Conservation (phyloP, 2,113 vertebrate species). For the Falcunculus frontatus region DNA sequence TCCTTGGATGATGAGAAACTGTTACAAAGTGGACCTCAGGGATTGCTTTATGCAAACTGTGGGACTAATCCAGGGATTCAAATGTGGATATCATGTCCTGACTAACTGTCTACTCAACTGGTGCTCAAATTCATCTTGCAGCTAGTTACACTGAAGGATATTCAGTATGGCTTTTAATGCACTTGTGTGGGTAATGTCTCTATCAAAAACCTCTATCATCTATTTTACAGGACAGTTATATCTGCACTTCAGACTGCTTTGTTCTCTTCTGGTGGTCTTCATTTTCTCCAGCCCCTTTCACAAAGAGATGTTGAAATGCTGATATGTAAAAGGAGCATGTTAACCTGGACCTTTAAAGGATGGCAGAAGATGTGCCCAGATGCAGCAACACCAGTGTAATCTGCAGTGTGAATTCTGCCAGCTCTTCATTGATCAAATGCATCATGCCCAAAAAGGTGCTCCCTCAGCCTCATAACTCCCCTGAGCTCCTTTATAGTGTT, state of each 20-base stretch:
- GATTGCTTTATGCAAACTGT: not conserved
- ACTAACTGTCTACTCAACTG: not conserved
- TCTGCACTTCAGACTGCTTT: not conserved
- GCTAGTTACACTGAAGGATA: not conserved
- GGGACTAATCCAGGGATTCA: not conserved
- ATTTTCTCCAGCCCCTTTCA: not conserved
- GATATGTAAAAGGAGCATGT: not conserved
- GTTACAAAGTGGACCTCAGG: not conserved
- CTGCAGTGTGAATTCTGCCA: not conserved
- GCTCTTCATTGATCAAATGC: not conserved
- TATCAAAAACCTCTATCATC: not conserved
- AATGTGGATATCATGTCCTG: not conserved
- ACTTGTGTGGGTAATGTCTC: not conserved
- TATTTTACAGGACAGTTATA: not conserved
- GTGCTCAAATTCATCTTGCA: not conserved
- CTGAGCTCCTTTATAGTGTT: not conserved
- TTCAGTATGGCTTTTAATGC: not conserved
- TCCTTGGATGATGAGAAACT: slow-evolving; percentile 21
- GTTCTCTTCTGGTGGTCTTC: not conserved
- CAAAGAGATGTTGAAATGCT: not conserved
- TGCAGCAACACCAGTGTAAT: not conserved
- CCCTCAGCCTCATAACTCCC: not conserved
- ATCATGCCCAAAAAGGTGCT: not conserved
- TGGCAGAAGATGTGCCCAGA: not conserved
- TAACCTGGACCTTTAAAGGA: not conserved